phyloP scores from a whole-genome alignment of 2,113 vertebrate species.

The Dryoscopus gambensis region DNA sequence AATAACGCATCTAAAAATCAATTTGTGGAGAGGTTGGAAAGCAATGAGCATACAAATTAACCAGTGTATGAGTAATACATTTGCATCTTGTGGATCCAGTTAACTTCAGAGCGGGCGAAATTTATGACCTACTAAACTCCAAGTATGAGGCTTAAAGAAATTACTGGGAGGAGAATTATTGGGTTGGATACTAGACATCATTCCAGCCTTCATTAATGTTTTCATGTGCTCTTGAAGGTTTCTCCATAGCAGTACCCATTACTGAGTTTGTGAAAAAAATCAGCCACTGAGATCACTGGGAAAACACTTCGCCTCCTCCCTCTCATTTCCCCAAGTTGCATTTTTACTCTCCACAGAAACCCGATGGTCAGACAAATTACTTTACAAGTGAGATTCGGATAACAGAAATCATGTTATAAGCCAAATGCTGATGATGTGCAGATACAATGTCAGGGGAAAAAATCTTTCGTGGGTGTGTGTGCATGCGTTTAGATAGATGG shows the following conservation, averaged over 20 bases:
- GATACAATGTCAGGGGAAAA: background rate
- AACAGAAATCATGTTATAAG: background rate
- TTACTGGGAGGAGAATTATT: slow-evolving; percentile 49
- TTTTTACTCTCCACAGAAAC: slow-evolving; percentile 29
- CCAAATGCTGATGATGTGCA: slow-evolving; percentile 3
- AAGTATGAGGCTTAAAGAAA: slow-evolving; percentile 36
- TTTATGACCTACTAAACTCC: slow-evolving; percentile 57
- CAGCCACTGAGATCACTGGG: background rate
- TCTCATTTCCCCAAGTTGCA: background rate
- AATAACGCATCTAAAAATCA: slow-evolving; percentile 61
- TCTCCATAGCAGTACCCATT: background rate
- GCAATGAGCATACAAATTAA: slow-evolving; percentile 61
- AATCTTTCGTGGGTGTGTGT: background rate
- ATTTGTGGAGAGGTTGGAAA: slow-evolving; percentile 53
- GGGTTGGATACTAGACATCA: slow-evolving; percentile 21
- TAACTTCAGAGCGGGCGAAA: slow-evolving; percentile 48
- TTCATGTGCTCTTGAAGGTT: slow-evolving; percentile 15
- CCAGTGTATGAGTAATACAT: slow-evolving; percentile 24
- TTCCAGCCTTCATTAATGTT: slow-evolving; percentile 27
- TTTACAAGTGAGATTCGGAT: background rate
- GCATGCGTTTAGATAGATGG: background rate
- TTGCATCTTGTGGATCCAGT: slow-evolving; percentile 41
- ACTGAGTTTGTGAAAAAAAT: background rate
- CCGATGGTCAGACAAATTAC: background rate
- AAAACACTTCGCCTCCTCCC: background rate